phyloP scores from a whole-genome alignment of 2,888 invertebrate species.

The Zootermopsis nevadensis region DNA sequence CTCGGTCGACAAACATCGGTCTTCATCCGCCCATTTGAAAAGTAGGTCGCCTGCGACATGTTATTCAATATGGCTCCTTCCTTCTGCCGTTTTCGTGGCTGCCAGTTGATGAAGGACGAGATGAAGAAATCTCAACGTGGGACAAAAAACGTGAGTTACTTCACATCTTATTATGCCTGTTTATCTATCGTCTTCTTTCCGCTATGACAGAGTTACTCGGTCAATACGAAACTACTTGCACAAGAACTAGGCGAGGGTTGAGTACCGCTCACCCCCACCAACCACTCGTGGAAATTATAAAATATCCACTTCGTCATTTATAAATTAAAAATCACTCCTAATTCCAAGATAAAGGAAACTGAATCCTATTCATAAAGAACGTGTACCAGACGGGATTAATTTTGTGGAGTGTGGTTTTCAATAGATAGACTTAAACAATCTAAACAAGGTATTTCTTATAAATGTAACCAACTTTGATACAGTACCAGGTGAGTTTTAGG shows the following conservation, averaged over 20 bases:
- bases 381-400: too few relatives aligned
- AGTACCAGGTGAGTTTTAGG: too few relatives aligned
- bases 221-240: not conserved
- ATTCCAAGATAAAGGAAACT: too few relatives aligned
- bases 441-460: too few relatives aligned
- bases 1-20: slow-evolving; percentile 23
- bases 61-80: slow-evolving; percentile 29
- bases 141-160: not conserved
- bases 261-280: not conserved
- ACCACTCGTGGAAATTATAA: not conserved
- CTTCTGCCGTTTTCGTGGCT: slow-evolving; percentile 15
- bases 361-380: too few relatives aligned
- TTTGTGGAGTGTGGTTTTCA: too few relatives aligned
- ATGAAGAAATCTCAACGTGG: not conserved
- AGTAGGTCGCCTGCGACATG: slow-evolving; percentile 28
- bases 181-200: not conserved
- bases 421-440: too few relatives aligned
- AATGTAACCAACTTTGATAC: too few relatives aligned
- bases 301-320: not conserved
- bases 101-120: slow-evolving; percentile 8
- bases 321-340: not conserved
- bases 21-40: slow-evolving; percentile 33
- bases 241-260: not conserved
- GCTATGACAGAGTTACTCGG: not conserved
- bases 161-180: not conserved